A percentile compares a stretch with the other conserved stretches of the same genome.
These are phyloP conservation scores for Limosa lapponica DNA, from an alignment of 2,797 vertebrate genomes.

Conservation along the genomic window DNA sequence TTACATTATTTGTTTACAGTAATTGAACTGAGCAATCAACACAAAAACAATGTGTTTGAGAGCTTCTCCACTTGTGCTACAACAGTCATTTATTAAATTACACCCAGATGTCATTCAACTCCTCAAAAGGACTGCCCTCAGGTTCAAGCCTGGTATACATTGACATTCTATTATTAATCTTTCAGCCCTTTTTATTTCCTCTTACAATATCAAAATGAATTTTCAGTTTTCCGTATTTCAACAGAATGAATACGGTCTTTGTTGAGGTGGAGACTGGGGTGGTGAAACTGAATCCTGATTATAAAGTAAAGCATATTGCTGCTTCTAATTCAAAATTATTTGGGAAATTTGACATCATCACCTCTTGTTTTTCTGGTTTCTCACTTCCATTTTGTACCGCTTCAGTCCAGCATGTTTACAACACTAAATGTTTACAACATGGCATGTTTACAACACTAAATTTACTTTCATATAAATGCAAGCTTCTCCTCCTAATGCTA, in stretches of 20 bases:
- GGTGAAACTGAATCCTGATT: background rate
- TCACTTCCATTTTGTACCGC: background rate
- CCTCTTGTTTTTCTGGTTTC: background rate
- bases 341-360: background rate
- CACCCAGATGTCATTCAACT: slow-evolving; percentile 29
- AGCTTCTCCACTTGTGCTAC: slow-evolving; percentile 36
- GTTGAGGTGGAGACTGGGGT: background rate
- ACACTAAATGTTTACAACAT: background rate
- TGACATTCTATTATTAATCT: slow-evolving; percentile 48
- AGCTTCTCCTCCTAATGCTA: background rate
- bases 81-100: slow-evolving; percentile 69
- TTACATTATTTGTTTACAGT: slow-evolving; percentile 63
- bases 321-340: background rate
- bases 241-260: background rate
- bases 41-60: slow-evolving; percentile 55
- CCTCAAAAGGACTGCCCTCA: slow-evolving; percentile 51
- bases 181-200: background rate
- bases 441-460: background rate
- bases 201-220: background rate
- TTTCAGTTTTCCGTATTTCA: background rate
- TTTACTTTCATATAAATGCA: background rate
- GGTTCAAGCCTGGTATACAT: slow-evolving; percentile 46
- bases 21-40: slow-evolving; percentile 67
- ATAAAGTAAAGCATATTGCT: background rate
- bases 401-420: background rate